Evolutionary conservation across 2,113 vertebrate species (phyloP), one percentile per base, ranked within the genome.

Genomic region (Telmatochromis brichardi): DNA sequence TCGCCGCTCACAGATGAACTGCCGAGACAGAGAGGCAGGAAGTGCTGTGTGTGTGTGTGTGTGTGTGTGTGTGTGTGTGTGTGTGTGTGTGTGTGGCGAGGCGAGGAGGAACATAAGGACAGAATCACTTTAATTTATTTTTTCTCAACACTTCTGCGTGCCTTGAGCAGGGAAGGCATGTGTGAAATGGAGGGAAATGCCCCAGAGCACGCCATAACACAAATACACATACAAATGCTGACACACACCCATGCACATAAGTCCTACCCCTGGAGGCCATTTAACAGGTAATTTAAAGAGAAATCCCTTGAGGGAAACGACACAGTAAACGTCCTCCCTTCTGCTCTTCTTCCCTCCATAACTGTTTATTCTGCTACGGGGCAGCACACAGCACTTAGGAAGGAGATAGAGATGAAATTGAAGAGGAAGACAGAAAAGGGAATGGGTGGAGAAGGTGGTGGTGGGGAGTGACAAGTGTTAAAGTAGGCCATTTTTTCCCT

Each of bases 271-370:
- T 90, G 57, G 94, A 95, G 96, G 92, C 94, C 91, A 92, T 94
- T 95, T 95, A 94, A 95, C 96, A 96, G 96, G 96, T 96, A 96
- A 96, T 96, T 96, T 95, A 96, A 95, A 95, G 94, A 94, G 86
- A 93, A 96, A 92, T 89, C 86, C 92, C 95, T 91, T 85, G 71
- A 86, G 92, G 93, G 93, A 91, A 86, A 91, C 15, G 85, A 88
- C 93, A 92, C 88, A 90, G 83, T 94, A 94, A 95, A 94, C 76
- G 89, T 93, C 89, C 84, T 90, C 89, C 89, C 50, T 73, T 93
- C 93, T 93, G 84, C 85, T 92, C 86, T 84, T 90, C 83, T 90
- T 88, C 85, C 78, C 80, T 90, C 87, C 57, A 85, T 92, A 89
- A 94, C 89, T 90, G 90, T 94, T 94, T 92, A 92, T 88, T 93